Evolutionary conservation across 2,797 vertebrate genomes (phyloP).

Genomic region (Melanotaenia parkinsoni): DNA sequence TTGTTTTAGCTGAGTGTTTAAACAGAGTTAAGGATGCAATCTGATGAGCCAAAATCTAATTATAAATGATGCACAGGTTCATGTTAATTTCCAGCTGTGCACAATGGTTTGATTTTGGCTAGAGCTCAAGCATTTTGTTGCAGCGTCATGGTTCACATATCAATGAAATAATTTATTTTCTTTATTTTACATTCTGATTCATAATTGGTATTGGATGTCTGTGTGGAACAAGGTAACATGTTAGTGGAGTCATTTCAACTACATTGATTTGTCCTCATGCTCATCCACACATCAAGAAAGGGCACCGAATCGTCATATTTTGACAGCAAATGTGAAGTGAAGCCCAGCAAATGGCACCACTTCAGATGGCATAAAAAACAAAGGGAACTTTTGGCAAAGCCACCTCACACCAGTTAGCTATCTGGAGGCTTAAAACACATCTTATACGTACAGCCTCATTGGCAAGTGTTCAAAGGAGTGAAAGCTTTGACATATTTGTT

Average conservation of each 20-base stretch:
- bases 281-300: constrained; percentile 41
- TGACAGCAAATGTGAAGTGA: constrained; percentile 44
- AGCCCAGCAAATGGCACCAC: constrained; percentile 48
- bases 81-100: constrained; percentile 34
- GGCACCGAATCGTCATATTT: constrained; percentile 59
- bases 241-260: constrained; percentile 46
- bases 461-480: constrained; percentile 40
- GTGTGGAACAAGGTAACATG: constrained; percentile 26
- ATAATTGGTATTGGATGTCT: constrained; percentile 4
- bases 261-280: constrained; percentile 34
- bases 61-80: constrained; percentile 43
- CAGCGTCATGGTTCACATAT: constrained; percentile 24
- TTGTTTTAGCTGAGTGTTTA: constrained; percentile 36
- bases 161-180: constrained; percentile 42
- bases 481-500: constrained; percentile 39
- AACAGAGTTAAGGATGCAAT: constrained; percentile 48
- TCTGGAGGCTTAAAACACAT: constrained; percentile 52
- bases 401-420: constrained; percentile 38
- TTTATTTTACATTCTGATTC: constrained; percentile 16
- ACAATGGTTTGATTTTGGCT: constrained; percentile 39
- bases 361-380: constrained; percentile 56
- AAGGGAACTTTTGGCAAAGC: constrained; percentile 55
- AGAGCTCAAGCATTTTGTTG: constrained; percentile 17
- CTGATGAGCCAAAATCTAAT: constrained; percentile 49
- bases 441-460: constrained; percentile 48